Base-by-base conservation (phyloP, 92 coral and sea anemone species). In the Muricea muricata region DNA sequence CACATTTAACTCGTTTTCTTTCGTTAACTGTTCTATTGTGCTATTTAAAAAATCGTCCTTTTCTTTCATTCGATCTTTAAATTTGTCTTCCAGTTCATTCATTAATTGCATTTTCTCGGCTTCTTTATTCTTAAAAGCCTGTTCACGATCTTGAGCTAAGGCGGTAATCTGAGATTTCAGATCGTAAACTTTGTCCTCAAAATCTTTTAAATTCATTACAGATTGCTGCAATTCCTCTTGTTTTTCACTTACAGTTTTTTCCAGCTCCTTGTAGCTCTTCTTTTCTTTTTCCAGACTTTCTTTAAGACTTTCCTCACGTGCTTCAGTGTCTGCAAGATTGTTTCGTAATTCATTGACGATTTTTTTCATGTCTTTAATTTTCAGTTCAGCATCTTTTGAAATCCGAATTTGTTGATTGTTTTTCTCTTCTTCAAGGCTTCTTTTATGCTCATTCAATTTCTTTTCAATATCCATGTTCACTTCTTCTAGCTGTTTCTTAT, bases 1-100 rank as follows among this genome's bases (percentile, higher is more conserved):
- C 32, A 97, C 91, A 18, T 94, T 92, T 70, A 97, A 81, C 46
- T 94, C 93, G 58, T 88, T 89, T 56, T 94, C 97, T 45, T 93
- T 88, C 3, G 91, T 91, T 31, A 97, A 78, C 78, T 94, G 97
- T 33, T 83, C 85, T 60, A 97, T 91, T 55, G 89, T 94, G 6
- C 74, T 85, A 40, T 82, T 89, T 24, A 90, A 78, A 14, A 79
- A 67, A 42, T 97, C 93, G 31, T 97, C 99, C 73, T 90, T 92
- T 78, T 92, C 95, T 29, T 48, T 75, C 26, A 97, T 80, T 67
- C 87, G 88, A 2, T 89, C 91, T 47, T 92, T 90, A 40, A 87
- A 91, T 35, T 55, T 88, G 29, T 82, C 74, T 71, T 97, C 97
- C 71, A 85, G 31, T 50, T 87, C 90, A 60, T 79, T 94, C 65